Evolutionary conservation across 2,888 invertebrate species (phyloP).

Genomic region (Pristionchus maxplancki): DNA sequence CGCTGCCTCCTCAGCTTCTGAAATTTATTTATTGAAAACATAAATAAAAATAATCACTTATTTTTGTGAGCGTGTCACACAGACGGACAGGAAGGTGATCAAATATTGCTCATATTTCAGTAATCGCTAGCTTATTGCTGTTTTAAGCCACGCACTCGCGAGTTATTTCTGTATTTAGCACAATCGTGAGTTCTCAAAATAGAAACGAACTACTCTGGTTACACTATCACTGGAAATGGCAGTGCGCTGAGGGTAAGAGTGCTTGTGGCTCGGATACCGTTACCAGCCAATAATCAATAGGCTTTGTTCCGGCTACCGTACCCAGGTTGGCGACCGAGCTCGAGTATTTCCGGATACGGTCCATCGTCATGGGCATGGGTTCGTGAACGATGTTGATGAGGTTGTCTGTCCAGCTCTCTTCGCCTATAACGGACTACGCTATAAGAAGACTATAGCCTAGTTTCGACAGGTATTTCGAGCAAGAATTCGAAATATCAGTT

Average conservation of each 20-base stretch:
- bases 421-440: conserved; percentile 15
- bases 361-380: conserved; percentile 76
- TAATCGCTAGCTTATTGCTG: neutral
- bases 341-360: conserved; percentile 76
- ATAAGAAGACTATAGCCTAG: neutral
- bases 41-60: neutral
- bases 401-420: conserved; percentile 76
- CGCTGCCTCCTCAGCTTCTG: conserved; percentile 57
- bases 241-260: neutral
- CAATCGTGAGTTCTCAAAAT: neutral
- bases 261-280: neutral
- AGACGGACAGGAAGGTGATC: neutral
- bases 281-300: neutral
- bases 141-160: conserved; percentile 7
- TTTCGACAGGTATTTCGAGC: neutral
- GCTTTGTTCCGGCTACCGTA: conserved; percentile 36
- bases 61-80: neutral
- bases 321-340: conserved; percentile 74
- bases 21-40: neutral
- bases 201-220: neutral
- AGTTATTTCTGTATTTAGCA: neutral
- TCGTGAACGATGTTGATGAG: conserved; percentile 77
- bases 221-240: neutral
- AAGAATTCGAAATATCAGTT: neutral
- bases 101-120: neutral